Conservation (phyloP, 2,113 vertebrate genomes). For the Clarias magur region DNA sequence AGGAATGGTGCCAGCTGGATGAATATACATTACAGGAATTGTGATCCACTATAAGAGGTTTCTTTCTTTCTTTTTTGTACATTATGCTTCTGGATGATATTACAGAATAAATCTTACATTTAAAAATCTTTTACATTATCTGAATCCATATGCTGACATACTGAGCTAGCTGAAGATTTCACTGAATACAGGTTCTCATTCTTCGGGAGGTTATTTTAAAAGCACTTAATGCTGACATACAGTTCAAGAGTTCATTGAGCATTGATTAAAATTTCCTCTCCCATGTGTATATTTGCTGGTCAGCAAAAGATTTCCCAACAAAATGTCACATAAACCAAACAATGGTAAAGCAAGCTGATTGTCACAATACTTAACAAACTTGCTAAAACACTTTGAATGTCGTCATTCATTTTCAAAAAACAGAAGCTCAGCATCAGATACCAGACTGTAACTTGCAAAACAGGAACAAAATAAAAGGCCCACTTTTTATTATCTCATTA, state of each 20-base stretch:
- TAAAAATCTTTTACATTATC: not conserved
- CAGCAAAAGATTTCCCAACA: conserved; percentile 9
- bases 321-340: conserved; percentile 34
- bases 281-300: not conserved
- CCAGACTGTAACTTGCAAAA: not conserved
- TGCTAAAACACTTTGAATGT: not conserved
- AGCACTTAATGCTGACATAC: not conserved
- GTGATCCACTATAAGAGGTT: not conserved
- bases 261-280: not conserved
- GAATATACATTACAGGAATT: not conserved
- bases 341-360: not conserved
- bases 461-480: not conserved
- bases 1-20: not conserved
- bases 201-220: conserved; percentile 1
- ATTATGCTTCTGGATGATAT: conserved; percentile 15
- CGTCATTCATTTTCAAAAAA: not conserved
- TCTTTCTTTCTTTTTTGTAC: not conserved
- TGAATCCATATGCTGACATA: not conserved
- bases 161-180: not conserved
- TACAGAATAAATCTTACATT: not conserved
- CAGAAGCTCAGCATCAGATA: not conserved
- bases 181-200: not conserved
- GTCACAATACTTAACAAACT: not conserved
- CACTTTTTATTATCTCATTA: not conserved
- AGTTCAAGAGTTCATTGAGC: not conserved